phyloP scores from a whole-genome alignment of 2,888 invertebrate species.

The Acronicta leporina region DNA sequence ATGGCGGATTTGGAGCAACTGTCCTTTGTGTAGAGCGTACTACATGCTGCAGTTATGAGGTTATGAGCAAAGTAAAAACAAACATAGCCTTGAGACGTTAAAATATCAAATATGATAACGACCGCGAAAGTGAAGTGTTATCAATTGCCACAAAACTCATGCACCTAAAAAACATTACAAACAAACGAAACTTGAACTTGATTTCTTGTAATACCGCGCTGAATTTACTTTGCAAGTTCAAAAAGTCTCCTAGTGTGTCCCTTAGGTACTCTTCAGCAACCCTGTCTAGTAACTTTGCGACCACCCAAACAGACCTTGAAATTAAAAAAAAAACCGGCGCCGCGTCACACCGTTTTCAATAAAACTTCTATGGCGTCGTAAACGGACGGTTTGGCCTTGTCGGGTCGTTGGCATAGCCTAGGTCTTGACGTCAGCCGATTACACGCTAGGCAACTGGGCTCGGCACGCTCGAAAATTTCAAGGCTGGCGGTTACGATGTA shows the following conservation, averaged over 20 bases:
- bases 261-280: neutral
- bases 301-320: conserved; percentile 41
- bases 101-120: neutral
- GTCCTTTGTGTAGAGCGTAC: neutral
- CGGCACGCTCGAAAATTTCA: conserved; percentile 50
- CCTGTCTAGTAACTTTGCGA: neutral
- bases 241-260: neutral
- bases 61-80: no score
- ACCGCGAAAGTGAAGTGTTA: no score
- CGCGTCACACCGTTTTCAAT: conserved; percentile 64
- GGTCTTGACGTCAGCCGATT: conserved; percentile 67
- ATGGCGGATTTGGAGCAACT: neutral
- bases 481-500: conserved; percentile 43
- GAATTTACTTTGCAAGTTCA: no score
- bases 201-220: no score
- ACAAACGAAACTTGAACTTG: no score
- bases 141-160: no score
- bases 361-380: conserved; percentile 68
- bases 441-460: conserved; percentile 58
- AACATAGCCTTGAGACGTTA: neutral
- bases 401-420: conserved; percentile 73
- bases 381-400: conserved; percentile 71
- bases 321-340: conserved; percentile 44
- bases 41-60: no score
- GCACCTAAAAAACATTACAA: no score